Conservation (phyloP, 2,888 invertebrate species). For the Hesperia comma region DNA sequence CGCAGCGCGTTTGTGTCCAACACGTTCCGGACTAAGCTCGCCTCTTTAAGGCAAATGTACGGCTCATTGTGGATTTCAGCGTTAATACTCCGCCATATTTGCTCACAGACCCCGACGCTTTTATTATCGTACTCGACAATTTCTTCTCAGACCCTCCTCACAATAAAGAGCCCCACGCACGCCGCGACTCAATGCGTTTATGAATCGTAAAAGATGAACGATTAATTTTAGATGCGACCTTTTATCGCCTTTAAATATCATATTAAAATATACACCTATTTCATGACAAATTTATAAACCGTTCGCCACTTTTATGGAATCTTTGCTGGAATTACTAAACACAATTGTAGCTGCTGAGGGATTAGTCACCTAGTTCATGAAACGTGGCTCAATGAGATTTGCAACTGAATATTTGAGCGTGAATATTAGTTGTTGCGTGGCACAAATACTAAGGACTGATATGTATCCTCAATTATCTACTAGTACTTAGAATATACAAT, state of each 20-base stretch:
- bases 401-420: neutral
- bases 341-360: neutral
- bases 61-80: constrained; percentile 75
- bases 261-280: neutral
- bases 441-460: neutral
- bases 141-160: constrained; percentile 55
- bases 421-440: neutral
- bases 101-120: constrained; percentile 63
- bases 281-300: neutral
- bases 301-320: constrained; percentile 28
- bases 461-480: too few relatives aligned
- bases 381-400: too few relatives aligned
- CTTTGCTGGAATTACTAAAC: neutral
- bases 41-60: constrained; percentile 73
- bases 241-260: constrained; percentile 42
- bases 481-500: too few relatives aligned
- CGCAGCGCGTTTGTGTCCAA: constrained; percentile 75
- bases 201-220: constrained; percentile 65
- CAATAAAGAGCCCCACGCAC: constrained; percentile 61
- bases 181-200: constrained; percentile 61
- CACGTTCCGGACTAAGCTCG: constrained; percentile 74
- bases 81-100: constrained; percentile 70
- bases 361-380: neutral
- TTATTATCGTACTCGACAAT: constrained; percentile 64
- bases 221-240: constrained; percentile 58